Percentiles rank a stretch among this genome's conserved stretches.
Evolutionary conservation across 2,113 vertebrate species (phyloP).

Genomic region (Tupaia tana): DNA sequence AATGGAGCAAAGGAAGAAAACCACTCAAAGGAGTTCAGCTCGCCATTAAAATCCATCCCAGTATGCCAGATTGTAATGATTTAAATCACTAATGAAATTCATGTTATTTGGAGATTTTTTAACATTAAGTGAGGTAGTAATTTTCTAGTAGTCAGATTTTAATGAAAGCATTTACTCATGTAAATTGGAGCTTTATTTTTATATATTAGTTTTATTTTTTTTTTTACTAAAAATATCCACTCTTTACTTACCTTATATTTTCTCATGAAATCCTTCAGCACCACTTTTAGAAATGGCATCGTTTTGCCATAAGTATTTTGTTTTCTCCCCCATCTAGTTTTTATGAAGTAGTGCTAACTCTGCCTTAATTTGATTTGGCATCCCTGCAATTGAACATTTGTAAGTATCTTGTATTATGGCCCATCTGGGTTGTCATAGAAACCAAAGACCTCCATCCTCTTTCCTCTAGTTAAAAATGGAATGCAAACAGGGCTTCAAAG

Average conservation of each 20-base stretch:
- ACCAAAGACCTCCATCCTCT: conserved; percentile 89
- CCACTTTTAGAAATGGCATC: conserved; percentile 79
- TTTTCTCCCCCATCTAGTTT: conserved; percentile 85
- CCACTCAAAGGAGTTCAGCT: conserved; percentile 14
- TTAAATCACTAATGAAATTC: conserved; percentile 81
- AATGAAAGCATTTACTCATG: conserved; percentile 86
- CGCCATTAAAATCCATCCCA: conserved; percentile 17
- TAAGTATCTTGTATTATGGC: conserved; percentile 89
- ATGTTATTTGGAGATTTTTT: conserved; percentile 76
- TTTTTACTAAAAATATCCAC: conserved; percentile 78
- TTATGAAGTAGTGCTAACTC: conserved; percentile 87
- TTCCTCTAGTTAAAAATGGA: conserved; percentile 88
- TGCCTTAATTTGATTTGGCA: conserved; percentile 89
- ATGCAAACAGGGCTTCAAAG: conserved; percentile 89
- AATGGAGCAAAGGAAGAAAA: not conserved
- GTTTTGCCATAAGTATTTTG: conserved; percentile 84
- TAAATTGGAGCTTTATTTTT: conserved; percentile 83
- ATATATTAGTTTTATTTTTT: conserved; percentile 78
- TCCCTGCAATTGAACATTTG: conserved; percentile 87
- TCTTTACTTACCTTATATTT: conserved; percentile 79
- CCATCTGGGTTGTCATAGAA: conserved; percentile 92
- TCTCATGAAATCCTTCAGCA: conserved; percentile 80
- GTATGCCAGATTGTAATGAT: conserved; percentile 64
- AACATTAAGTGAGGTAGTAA: conserved; percentile 80
- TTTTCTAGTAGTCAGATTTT: conserved; percentile 83